Base-by-base conservation (phyloP, 1,140 invertebrate genomes). In the Aphaenogaster floridana region DNA sequence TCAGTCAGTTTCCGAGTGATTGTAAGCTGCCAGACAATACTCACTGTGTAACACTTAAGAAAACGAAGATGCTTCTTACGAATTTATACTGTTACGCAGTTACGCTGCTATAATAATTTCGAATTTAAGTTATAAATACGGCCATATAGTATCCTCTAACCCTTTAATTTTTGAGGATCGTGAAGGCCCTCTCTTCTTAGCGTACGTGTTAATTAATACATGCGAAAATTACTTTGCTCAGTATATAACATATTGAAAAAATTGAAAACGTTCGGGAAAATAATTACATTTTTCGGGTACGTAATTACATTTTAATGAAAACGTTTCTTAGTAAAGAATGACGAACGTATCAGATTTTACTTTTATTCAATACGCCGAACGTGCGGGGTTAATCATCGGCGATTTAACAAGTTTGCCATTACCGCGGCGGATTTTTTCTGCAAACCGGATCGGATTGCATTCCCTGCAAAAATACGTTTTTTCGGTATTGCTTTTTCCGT, bases 401-500 rank as follows among this genome's bases (percentile, higher is more conserved):
- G 80, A 69, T 66, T 79, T 79, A 83, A 83, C 79, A 36, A 42
- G 21, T 11, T 50, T 57, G 80, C 69, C 69, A 84, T 84, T 84
- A 76, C 71, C 45, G 69, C n/a, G 34, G 80, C 42, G 69, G 54
- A 76, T 84, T 84, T 84, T 84, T 76, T 84, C 80, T 61, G 57
- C 54, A 42, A 74, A 59, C 80, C 78, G 5, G 54, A 61, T 76
- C 69, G 69, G 80, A 84, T 84, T 84, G 80, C 57, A 84, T 84
- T 84, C 57, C 36, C 80, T 76, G 57, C 69, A 76, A 84, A 84
- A 84, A 84, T 84, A 84, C 52, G 78, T 84, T 84, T 84, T 81
- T 84, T 84, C 69, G 71, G 69, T 84, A 84, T 84, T 84, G 80
- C 69, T 84, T 84, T 84, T 84, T 84, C 69, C 69, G 80, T 84